These are phyloP conservation scores for Coecobrya sp. DNA, from an alignment of 2,888 invertebrate species.

Conservation along the genomic window DNA sequence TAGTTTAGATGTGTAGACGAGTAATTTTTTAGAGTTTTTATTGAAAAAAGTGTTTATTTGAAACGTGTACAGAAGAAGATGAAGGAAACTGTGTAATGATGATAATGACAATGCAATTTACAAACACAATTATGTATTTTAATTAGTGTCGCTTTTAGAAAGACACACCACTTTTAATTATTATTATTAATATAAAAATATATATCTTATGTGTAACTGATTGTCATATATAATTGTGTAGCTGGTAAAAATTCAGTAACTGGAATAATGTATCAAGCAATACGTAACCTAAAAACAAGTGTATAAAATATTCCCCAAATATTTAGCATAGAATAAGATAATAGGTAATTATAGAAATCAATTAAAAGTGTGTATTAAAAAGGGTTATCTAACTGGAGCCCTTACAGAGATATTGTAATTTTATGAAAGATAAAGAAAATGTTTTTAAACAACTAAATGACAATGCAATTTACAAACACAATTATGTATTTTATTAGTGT, in stretches of 20 bases:
- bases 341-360: too few relatives aligned
- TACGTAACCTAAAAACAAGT: background rate
- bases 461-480: constrained; percentile 40
- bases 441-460: background rate
- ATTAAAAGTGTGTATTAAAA: background rate
- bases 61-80: background rate
- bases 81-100: background rate
- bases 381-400: background rate
- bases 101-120: constrained; percentile 62
- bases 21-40: constrained; percentile 4
- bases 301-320: background rate
- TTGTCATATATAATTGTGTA: background rate
- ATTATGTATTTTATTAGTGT: background rate
- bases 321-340: background rate
- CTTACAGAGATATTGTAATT: background rate
- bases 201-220: constrained; percentile 13
- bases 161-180: background rate
- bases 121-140: background rate
- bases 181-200: background rate
- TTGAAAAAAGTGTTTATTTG: background rate
- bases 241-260: background rate
- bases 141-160: constrained; percentile 7
- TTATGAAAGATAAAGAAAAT: background rate
- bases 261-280: constrained; percentile 74
- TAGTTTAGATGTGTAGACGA: background rate